A percentile compares a stretch with the other conserved stretches of the same genome.
Evolutionary conservation across 1,140 invertebrate species (phyloP).

Genomic region (Cydia amplana): DNA sequence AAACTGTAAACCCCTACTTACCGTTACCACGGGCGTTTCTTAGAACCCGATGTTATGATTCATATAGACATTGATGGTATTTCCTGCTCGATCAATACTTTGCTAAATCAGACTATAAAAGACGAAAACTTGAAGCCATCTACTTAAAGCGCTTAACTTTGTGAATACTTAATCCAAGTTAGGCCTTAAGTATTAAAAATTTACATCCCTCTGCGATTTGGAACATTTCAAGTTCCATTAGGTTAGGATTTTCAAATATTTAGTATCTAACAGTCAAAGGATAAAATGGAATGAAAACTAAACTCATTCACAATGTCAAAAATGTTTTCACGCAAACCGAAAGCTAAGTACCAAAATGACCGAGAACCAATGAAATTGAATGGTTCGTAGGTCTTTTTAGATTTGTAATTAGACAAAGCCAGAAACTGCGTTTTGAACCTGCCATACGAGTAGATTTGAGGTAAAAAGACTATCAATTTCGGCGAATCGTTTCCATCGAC

Average conservation of each 20-base stretch:
- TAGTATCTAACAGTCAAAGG: not conserved
- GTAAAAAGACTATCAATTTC: not conserved
- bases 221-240: not conserved
- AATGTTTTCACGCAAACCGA: constrained; percentile 5
- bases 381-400: not conserved
- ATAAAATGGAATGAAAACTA: not conserved
- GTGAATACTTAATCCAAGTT: not conserved
- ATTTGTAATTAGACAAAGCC: not conserved
- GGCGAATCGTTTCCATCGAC: not conserved
- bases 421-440: constrained; percentile 1
- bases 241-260: not conserved
- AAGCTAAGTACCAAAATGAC: not conserved
- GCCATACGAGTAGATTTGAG: constrained; percentile 6
- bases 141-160: constrained; percentile 10
- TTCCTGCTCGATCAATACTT: not conserved
- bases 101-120: not conserved
- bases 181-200: not conserved
- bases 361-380: not conserved
- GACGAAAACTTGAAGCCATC: not conserved
- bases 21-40: not conserved
- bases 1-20: constrained; percentile 5
- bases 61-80: not conserved
- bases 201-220: not conserved
- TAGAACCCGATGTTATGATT: constrained; percentile 3
- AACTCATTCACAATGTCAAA: not conserved